Evolutionary conservation across 2,113 vertebrate genomes (phyloP).

Genomic region (Pithys albifrons): DNA sequence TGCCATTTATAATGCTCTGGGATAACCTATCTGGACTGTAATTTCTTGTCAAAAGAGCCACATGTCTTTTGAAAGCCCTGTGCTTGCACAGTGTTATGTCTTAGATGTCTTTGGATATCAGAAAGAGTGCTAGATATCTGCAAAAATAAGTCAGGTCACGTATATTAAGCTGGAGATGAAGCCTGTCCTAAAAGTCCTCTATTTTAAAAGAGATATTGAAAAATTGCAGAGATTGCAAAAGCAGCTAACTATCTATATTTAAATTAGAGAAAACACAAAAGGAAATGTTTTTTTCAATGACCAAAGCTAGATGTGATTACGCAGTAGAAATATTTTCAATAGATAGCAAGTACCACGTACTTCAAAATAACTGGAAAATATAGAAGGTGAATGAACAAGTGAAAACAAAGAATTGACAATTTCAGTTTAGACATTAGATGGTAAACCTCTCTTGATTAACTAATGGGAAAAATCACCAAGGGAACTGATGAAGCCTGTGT

Average conservation of each 20-base stretch:
- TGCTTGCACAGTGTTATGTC: not conserved
- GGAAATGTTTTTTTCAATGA: not conserved
- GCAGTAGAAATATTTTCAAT: not conserved
- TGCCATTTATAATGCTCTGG: not conserved
- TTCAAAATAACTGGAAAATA: not conserved
- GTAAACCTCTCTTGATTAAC: not conserved
- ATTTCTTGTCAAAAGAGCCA: not conserved
- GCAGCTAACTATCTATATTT: not conserved
- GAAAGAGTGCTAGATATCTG: not conserved
- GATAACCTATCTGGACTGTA: not conserved
- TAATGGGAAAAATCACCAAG: not conserved
- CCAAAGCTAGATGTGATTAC: not conserved
- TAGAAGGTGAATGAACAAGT: not conserved
- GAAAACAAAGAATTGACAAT: not conserved
- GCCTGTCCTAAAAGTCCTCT: not conserved
- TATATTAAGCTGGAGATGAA: not conserved
- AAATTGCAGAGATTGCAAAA: not conserved
- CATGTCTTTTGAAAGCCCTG: not conserved
- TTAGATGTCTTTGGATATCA: not conserved
- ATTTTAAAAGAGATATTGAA: not conserved
- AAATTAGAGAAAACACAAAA: not conserved
- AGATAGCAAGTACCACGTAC: not conserved
- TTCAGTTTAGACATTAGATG: not conserved
- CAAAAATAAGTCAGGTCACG: rapidly evolving
- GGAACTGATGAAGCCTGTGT: not conserved